These are phyloP conservation scores for Gymnoscopelus microlampas DNA, from an alignment of 2,797 vertebrate species.

Conservation along the genomic window DNA sequence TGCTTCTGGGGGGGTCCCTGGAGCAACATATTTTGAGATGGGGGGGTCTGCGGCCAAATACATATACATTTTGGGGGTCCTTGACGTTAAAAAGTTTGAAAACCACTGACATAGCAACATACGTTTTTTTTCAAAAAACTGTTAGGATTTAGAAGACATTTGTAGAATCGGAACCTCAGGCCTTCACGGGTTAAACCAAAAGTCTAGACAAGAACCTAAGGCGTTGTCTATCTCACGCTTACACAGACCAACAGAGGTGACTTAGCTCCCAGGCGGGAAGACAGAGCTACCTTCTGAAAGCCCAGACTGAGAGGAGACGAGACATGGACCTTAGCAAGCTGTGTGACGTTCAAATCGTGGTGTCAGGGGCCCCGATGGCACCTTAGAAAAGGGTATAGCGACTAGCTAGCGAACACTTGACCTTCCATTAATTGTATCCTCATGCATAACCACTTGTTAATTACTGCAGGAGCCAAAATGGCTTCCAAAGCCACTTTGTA, in stretches of 20 bases:
- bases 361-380: slow-evolving; percentile 60
- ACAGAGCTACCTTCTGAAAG: slow-evolving; percentile 35
- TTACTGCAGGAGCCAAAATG: slow-evolving; percentile 74
- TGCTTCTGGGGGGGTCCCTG: no score
- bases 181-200: no score
- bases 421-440: slow-evolving; percentile 79
- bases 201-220: slow-evolving; percentile 58
- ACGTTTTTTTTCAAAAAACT: no score
- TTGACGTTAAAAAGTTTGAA: no score
- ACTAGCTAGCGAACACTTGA: slow-evolving; percentile 69
- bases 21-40: no score
- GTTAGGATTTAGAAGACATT: no score
- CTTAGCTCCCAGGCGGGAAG: slow-evolving; percentile 52
- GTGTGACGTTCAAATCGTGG: slow-evolving; percentile 64
- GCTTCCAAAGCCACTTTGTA: slow-evolving; percentile 73
- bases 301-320: slow-evolving; percentile 41
- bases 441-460: slow-evolving; percentile 80
- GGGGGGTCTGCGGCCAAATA: no score
- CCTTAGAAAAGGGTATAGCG: slow-evolving; percentile 66
- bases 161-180: no score
- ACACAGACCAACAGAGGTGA: slow-evolving; percentile 50
- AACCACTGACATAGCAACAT: no score
- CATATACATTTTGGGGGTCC: no score
- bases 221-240: slow-evolving; percentile 36
- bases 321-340: slow-evolving; percentile 23